A percentile compares a stretch with the other conserved stretches of the same genome.
Evolutionary conservation across 2,113 vertebrate species (phyloP).

Genomic region (Spea bombifrons): DNA sequence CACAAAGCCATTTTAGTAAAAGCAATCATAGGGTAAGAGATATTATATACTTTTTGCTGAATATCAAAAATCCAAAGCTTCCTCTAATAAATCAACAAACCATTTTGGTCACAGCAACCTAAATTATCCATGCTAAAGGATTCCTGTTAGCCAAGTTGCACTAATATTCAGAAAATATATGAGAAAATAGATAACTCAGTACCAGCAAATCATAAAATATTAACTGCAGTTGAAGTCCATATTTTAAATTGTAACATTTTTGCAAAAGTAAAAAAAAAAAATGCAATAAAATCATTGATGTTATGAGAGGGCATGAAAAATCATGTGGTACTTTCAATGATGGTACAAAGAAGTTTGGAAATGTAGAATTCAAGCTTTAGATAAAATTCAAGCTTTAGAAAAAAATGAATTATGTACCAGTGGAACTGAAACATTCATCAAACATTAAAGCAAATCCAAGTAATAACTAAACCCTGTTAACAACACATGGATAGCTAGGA

Average conservation of each 20-base stretch:
- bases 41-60: neutral
- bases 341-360: neutral
- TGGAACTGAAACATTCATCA: too few relatives aligned
- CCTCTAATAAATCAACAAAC: slow-evolving; percentile 20
- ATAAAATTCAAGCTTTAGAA: too few relatives aligned
- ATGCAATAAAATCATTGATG: neutral
- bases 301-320: neutral
- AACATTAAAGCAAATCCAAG: too few relatives aligned
- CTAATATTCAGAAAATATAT: neutral
- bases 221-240: neutral
- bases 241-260: neutral
- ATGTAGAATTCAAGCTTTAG: neutral
- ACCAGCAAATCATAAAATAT: neutral
- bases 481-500: too few relatives aligned
- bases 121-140: slow-evolving; percentile 13
- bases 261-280: neutral
- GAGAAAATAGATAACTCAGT: neutral
- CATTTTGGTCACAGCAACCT: neutral
- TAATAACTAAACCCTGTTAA: too few relatives aligned
- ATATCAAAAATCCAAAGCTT: slow-evolving; percentile 1
- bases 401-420: too few relatives aligned
- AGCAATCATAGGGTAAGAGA: too few relatives aligned
- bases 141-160: neutral
- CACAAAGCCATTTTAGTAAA: too few relatives aligned
- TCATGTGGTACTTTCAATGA: neutral